Evolutionary conservation across 2,888 invertebrate species (phyloP), one percentile per base, ranked within the genome.

Genomic region (Lasioglossum oenotherae): DNA sequence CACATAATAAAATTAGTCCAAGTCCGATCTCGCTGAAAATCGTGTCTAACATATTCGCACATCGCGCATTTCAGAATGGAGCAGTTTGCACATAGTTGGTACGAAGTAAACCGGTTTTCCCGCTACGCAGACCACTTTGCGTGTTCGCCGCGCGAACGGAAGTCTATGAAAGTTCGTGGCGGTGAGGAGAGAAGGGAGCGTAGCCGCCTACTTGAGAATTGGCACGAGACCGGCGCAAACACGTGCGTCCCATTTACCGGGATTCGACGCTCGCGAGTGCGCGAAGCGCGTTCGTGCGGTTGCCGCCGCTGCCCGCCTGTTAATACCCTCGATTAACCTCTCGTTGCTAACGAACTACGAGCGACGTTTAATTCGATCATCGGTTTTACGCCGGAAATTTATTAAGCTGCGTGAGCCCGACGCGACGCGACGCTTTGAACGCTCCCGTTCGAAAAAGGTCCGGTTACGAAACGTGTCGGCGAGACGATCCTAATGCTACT

Each of bases 201-300:
- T 64, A 31, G 31, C 38, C 12, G 82, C 57, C 74, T 77, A 77
- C 41, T 74, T 78, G 71, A 80, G 85, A 87, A 87, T 81, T 81
- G 79, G 80, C 78, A 81, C 87, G 87, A 80, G 81, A 80, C 81
- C 80, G 78, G 81, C 78, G 72, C 81, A 80, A 88, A 86, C 88
- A 88, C 87, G 86, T 88, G 88, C 82, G 84, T 38, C 82, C 88
- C 75, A 88, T 86, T 88, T 88, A 82, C 81, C 83, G 83, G 86
- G 64, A 76, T 80, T 76, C 60, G 35, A 49, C 16, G 74, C 60
- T 81, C 81, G 85, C 80, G 84, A 84, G 80, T 74, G 57, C 78
- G 82, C 82, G 83, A 75, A 27, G 71, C 74, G 71, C 64, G 19
- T 35, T 35, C 75, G 78, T 79, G 85, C 79, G 73, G 41, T 76